Conservation (phyloP, 2,888 invertebrate genomes). For the Microchrysa polita region DNA sequence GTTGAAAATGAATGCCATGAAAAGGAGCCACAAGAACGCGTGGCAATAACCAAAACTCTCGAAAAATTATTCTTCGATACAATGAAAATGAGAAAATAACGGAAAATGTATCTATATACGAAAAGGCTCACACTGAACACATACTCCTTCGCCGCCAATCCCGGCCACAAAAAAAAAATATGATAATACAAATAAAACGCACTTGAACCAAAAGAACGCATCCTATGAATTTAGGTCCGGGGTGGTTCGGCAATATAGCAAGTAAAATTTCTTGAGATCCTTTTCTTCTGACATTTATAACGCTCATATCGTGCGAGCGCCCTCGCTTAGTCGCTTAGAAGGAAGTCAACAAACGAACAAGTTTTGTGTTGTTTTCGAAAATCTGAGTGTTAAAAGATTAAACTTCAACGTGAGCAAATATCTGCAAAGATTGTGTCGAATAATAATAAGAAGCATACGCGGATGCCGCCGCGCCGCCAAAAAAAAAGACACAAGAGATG, state of each 20-base stretch:
- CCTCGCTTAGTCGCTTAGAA: no score
- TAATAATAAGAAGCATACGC: no score
- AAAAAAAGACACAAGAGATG: not conserved
- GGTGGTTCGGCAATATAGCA: not conserved
- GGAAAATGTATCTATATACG: not conserved
- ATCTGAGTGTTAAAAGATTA: constrained; percentile 36
- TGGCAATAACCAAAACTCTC: not conserved
- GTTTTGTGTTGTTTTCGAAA: constrained; percentile 20
- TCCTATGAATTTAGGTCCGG: not conserved
- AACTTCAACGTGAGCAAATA: constrained; percentile 2
- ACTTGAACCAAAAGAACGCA: not conserved
- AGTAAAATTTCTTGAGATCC: not conserved
- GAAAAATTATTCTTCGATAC: not conserved
- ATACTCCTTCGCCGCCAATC: not conserved
- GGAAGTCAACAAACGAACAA: constrained; percentile 16
- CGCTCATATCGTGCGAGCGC: no score
- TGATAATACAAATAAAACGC: not conserved
- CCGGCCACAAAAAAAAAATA: not conserved
- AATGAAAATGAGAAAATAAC: not conserved
- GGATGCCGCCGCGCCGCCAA: not conserved
- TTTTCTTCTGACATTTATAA: no score
- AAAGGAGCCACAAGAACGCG: not conserved
- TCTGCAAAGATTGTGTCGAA: not conserved
- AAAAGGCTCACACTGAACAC: not conserved
- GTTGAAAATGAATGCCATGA: not conserved